Evolutionary conservation across 2,797 vertebrate genomes (phyloP).

Genomic region (Pyrocephalus nanus): DNA sequence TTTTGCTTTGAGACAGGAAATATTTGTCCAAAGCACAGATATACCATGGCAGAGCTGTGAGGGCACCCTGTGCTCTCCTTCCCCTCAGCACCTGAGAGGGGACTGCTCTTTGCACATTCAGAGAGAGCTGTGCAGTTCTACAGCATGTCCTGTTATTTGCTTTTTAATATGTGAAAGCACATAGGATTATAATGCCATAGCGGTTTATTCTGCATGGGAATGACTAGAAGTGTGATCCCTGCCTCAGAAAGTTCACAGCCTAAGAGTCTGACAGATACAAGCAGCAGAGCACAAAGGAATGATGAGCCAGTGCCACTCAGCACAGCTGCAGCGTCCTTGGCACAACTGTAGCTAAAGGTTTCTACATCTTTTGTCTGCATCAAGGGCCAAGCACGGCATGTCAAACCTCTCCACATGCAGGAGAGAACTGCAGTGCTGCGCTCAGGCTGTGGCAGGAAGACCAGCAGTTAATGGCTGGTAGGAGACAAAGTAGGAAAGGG

Average conservation of each 20-base stretch:
- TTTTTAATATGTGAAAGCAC: neutral
- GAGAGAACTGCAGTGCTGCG: neutral
- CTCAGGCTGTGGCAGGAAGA: neutral
- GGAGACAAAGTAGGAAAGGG: neutral
- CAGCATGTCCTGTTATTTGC: neutral
- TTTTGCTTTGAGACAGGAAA: neutral
- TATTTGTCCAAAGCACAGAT: neutral
- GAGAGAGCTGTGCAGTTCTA: neutral
- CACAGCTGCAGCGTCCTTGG: neutral
- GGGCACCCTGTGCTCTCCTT: neutral
- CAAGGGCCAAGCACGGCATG: neutral
- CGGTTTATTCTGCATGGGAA: neutral
- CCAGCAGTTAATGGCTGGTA: neutral
- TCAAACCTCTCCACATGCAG: neutral
- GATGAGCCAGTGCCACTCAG: neutral
- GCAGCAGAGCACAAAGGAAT: neutral
- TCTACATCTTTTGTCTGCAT: neutral
- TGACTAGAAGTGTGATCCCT: neutral
- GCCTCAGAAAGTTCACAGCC: neutral
- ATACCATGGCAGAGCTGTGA: neutral
- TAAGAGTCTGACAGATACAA: neutral
- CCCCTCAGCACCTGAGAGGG: neutral
- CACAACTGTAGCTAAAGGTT: neutral
- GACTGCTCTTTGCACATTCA: neutral
- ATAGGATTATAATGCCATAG: neutral